phyloP scores from a whole-genome alignment of 1,140 invertebrate species.

The Megalonaias nervosa region DNA sequence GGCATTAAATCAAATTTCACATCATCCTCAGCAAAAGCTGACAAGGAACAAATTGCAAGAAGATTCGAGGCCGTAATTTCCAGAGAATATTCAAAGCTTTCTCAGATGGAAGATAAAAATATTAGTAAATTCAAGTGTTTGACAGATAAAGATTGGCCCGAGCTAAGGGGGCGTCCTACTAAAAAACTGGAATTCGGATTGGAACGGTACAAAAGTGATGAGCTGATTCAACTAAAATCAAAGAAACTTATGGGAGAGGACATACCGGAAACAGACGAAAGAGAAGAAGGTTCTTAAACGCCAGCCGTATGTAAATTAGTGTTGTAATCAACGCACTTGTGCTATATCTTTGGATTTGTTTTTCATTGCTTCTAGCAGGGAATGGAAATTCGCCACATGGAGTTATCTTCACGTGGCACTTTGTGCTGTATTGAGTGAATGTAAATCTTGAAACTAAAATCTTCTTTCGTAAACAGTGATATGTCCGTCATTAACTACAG shows the following conservation, averaged over 20 bases:
- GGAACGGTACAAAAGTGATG: slow-evolving; percentile 37
- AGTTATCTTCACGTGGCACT: too few relatives aligned
- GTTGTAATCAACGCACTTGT: too few relatives aligned
- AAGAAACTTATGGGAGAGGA: not conserved
- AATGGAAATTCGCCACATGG: too few relatives aligned
- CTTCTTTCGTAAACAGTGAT: too few relatives aligned
- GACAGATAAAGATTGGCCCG: slow-evolving; percentile 13
- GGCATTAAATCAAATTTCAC: slow-evolving; percentile 14
- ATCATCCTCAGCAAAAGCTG: slow-evolving; percentile 20
- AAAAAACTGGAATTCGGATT: slow-evolving; percentile 30
- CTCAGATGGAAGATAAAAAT: not conserved
- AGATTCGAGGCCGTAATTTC: slow-evolving; percentile 32
- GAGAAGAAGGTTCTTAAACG: not conserved
- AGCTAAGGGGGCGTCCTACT: slow-evolving; percentile 6
- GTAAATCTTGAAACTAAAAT: too few relatives aligned
- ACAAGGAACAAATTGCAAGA: slow-evolving; percentile 25
- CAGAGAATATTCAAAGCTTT: slow-evolving; percentile 26
- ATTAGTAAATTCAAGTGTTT: not conserved
- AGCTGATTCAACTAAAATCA: slow-evolving; percentile 14
- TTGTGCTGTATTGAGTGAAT: too few relatives aligned
- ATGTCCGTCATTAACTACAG: too few relatives aligned
- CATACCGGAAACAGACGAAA: slow-evolving; percentile 15
- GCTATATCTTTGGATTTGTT: too few relatives aligned
- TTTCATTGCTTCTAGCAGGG: too few relatives aligned
- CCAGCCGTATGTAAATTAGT: too few relatives aligned